Conservation (phyloP, 2,113 vertebrate genomes). For the Mormyrus lacerda region DNA sequence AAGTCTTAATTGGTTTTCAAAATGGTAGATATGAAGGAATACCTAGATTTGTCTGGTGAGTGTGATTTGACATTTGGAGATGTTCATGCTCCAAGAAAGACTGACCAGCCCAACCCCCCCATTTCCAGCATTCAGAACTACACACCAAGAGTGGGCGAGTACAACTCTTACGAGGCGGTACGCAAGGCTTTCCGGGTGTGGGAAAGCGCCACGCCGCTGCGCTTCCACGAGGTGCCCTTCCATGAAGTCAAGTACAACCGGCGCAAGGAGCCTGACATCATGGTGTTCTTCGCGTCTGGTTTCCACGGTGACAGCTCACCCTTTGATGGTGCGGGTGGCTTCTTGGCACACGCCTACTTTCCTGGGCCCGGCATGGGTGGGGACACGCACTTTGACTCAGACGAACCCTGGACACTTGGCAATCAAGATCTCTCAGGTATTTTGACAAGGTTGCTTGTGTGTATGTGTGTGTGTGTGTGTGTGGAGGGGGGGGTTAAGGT, state of each 20-base stretch:
- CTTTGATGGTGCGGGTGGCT: slow-evolving; percentile 86
- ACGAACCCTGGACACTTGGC: slow-evolving; percentile 91
- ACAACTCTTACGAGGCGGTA: slow-evolving; percentile 62
- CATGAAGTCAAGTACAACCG: slow-evolving; percentile 71
- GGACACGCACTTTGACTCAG: slow-evolving; percentile 86
- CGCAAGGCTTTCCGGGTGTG: slow-evolving; percentile 77
- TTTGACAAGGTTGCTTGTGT: background rate
- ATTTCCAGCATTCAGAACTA: slow-evolving; percentile 78
- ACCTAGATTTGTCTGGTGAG: background rate
- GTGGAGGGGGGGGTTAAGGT: background rate
- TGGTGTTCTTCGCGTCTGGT: slow-evolving; percentile 88
- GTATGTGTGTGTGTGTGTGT: background rate
- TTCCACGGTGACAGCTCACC: slow-evolving; percentile 95
- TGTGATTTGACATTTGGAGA: background rate
- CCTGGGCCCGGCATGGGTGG: slow-evolving; percentile 88
- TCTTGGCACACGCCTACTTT: slow-evolving; percentile 91
- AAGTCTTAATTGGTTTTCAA: background rate
- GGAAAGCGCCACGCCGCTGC: slow-evolving; percentile 74
- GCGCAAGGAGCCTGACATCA: slow-evolving; percentile 79
- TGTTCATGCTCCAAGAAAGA: background rate
- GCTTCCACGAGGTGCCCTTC: slow-evolving; percentile 73
- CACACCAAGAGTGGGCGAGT: slow-evolving; percentile 75
- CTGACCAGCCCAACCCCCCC: background rate
- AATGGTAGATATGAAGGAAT: background rate
- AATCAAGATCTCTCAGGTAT: slow-evolving; percentile 71